phyloP scores from a whole-genome alignment of 2,888 invertebrate genomes.

The Calameuta pallipes region DNA sequence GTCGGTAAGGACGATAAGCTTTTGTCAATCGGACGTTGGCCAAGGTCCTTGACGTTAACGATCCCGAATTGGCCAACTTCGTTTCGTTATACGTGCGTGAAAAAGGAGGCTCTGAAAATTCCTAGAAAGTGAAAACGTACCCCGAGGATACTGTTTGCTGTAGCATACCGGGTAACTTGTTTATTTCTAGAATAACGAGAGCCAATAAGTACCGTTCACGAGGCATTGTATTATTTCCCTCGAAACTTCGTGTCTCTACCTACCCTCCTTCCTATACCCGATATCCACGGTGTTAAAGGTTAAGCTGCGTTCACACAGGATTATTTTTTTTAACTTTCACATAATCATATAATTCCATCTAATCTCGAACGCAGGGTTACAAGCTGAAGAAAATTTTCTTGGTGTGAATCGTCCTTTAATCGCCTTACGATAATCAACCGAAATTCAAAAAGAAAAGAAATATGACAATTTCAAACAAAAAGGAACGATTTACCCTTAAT shows the following conservation, averaged over 20 bases:
- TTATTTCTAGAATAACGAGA: neutral
- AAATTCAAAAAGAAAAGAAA: neutral
- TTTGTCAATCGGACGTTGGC: neutral
- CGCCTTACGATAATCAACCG: neutral
- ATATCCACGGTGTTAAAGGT: neutral
- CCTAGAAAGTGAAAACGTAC: neutral
- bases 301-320: neutral
- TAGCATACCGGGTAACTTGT: neutral
- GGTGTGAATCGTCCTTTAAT: neutral
- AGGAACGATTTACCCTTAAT: fast-evolving
- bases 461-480: neutral
- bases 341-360: neutral
- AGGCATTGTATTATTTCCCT: neutral
- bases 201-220: neutral
- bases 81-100: neutral
- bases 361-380: neutral
- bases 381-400: neutral
- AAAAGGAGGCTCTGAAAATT: neutral
- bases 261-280: neutral
- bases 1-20: neutral
- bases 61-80: neutral
- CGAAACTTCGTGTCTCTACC: neutral
- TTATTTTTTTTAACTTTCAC: neutral
- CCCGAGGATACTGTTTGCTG: neutral
- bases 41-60: neutral